Evolutionary conservation across 2,797 vertebrate species (phyloP).

Genomic region (Jordanella pulchra): DNA sequence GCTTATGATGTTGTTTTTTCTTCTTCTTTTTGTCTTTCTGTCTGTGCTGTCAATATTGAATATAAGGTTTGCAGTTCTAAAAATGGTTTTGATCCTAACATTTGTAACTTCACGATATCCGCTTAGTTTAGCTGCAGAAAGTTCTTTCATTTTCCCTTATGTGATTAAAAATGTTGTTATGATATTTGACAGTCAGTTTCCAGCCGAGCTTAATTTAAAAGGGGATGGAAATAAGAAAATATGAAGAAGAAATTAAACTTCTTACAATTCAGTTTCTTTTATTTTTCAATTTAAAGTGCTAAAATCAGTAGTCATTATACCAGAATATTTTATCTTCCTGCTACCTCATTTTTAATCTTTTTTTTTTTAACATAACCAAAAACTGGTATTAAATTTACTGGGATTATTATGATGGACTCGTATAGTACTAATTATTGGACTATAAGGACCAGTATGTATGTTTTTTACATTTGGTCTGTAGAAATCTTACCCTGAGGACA

Average conservation of each 20-base stretch:
- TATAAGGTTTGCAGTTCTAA: not conserved
- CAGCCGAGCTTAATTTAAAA: not conserved
- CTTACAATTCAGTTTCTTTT: not conserved
- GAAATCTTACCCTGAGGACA: not conserved
- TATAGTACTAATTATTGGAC: not conserved
- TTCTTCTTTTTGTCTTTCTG: not conserved
- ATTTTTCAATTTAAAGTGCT: not conserved
- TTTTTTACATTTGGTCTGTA: not conserved
- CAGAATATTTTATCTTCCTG: not conserved
- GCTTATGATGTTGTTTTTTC: not conserved
- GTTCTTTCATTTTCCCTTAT: not conserved
- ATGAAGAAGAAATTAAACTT: not conserved
- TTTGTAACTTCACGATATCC: not conserved
- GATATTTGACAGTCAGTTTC: too few species aligned
- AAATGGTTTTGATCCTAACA: not conserved
- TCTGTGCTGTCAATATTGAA: not conserved
- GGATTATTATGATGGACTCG: not conserved
- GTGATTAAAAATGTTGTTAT: not conserved
- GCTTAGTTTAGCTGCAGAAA: not conserved
- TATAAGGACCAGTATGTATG: not conserved
- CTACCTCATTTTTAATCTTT: not conserved
- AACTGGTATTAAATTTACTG: not conserved
- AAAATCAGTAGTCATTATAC: too few species aligned
- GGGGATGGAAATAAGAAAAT: not conserved
- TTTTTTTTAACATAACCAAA: not conserved